phyloP scores from a whole-genome alignment of 2,888 invertebrate species.

The Nineta flava region DNA sequence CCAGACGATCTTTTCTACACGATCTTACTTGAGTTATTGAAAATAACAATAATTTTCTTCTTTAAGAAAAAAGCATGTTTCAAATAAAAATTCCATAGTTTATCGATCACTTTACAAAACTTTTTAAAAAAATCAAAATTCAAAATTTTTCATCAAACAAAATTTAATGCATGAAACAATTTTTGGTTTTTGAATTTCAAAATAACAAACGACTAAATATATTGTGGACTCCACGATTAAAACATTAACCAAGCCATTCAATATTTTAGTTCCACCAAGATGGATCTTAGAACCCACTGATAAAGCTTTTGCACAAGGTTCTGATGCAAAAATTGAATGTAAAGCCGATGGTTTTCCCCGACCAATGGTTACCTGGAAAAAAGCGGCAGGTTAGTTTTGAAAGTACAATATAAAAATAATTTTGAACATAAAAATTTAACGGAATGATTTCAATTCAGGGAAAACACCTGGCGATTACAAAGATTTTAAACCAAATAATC shows the following conservation, averaged over 20 bases:
- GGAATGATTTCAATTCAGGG: constrained; percentile 35
- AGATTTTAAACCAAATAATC: constrained; percentile 78
- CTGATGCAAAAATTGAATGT: constrained; percentile 86
- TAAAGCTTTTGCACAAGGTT: constrained; percentile 88
- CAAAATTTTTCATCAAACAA: background rate
- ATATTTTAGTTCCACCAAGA: constrained; percentile 76
- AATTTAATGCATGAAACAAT: background rate
- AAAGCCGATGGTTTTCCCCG: constrained; percentile 93
- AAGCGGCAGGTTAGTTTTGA: constrained; percentile 63
- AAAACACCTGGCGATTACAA: constrained; percentile 86
- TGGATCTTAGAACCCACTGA: constrained; percentile 93
- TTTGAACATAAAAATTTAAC: background rate
- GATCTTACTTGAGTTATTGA: no score
- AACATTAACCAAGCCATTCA: background rate
- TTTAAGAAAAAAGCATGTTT: background rate
- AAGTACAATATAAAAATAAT: background rate
- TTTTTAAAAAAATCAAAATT: background rate
- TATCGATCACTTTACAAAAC: background rate
- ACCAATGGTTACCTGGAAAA: constrained; percentile 88
- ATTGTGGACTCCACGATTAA: no score
- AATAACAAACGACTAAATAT: background rate
- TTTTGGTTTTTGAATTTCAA: background rate
- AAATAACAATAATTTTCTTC: constrained; percentile 1
- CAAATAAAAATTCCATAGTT: background rate
- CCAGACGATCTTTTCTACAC: background rate